Base-by-base conservation (phyloP, 2,888 invertebrate genomes). In the Drosophila anomalata region DNA sequence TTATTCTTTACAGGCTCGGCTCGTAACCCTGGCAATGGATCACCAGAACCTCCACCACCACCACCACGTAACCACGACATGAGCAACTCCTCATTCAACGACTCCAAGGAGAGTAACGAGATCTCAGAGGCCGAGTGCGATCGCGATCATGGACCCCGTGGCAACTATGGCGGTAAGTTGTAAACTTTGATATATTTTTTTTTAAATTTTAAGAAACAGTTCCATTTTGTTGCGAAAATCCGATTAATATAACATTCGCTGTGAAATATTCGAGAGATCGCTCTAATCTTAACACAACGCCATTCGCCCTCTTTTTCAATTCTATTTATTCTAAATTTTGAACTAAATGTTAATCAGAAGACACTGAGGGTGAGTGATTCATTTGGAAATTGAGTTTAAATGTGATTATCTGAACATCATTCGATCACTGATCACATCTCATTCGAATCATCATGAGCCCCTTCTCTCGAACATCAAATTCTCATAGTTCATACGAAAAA, bases 111-210 rank as follows among this genome's bases (percentile, higher is more conserved):
- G 92, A 97, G 97, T 92, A 97, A 97, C 93, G 97, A 97, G 93
- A 96, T 97, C 92, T 97, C 97, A 90, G 97, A 97, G 92, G 97
- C 97, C 85, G 97, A 97, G 92, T 97, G 97, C 92, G 97, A 97
- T 93, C 96, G 95, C 77, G 96, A 96, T 91, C 95, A 95, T 88
- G 95, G 96, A 92, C 95, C 94, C 68, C 95, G 96, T 89, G 92
- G 92, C 68, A 96, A 95, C 92, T 96, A 96, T 91, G 96, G 96
- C 90, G 97, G 97, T 97, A 93, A 94, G 94, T 79, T 7, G 7
- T 12, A 4, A 7, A 6, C 4, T 46, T 54, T 24, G 0, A 24
- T 24, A 24, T 24, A 24, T 1, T 39, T 1, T 2, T 17, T 2
- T 1, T 0, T 14, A 24, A 17, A 39, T 51, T 20, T 75, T 56